These are phyloP conservation scores for Thecocarcelia acutangulata DNA, from an alignment of 2,888 invertebrate species.

Conservation along the genomic window DNA sequence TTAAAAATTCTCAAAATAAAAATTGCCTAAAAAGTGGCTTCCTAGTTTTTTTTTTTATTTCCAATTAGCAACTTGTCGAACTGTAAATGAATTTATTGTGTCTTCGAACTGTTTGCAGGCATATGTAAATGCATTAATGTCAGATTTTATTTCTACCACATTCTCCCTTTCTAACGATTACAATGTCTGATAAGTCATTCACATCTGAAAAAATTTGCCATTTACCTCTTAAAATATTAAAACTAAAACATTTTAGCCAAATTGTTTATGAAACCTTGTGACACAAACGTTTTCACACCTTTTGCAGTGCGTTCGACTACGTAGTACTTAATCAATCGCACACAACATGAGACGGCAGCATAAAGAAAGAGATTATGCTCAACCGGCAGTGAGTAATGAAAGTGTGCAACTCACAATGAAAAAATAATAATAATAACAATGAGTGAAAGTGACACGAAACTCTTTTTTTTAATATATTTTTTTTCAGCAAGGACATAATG, in stretches of 20 bases:
- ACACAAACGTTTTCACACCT: slow-evolving; percentile 29
- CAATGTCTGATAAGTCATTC: slow-evolving; percentile 30
- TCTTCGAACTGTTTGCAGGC: not conserved
- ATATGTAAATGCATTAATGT: not conserved
- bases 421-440: too few species aligned
- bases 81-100: slow-evolving; percentile 14
- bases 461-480: too few species aligned
- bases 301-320: slow-evolving; percentile 20
- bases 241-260: slow-evolving; percentile 20
- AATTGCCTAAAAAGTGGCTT: too few species aligned
- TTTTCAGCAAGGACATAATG: too few species aligned
- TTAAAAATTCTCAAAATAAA: too few species aligned
- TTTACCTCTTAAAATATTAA: slow-evolving; percentile 12
- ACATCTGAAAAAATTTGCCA: slow-evolving; percentile 25
- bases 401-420: not conserved
- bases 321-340: not conserved
- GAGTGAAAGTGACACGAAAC: not conserved
- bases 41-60: not conserved
- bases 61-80: slow-evolving; percentile 27
- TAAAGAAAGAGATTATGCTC: not conserved
- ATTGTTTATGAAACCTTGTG: slow-evolving; percentile 40
- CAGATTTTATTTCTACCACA: not conserved
- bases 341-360: not conserved
- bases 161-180: not conserved
- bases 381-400: slow-evolving; percentile 3